These are phyloP conservation scores for Anthonomus grandis DNA, from an alignment of 1,140 invertebrate genomes.

Conservation along the genomic window DNA sequence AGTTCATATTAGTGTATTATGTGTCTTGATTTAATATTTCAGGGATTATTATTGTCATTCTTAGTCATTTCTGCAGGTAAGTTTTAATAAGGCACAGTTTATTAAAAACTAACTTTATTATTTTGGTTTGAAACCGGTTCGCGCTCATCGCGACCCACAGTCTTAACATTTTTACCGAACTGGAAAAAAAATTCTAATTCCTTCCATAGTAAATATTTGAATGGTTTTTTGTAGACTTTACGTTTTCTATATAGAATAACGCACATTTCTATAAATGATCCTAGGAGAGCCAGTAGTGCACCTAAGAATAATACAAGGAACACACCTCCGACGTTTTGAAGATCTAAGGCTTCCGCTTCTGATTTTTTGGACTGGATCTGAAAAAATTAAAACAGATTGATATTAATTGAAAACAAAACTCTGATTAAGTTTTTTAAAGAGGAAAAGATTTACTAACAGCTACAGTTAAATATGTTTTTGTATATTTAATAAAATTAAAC, in stretches of 20 bases:
- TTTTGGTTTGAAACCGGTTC: too few species aligned
- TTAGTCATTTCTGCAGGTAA: too few species aligned
- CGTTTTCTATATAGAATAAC: constrained; percentile 23
- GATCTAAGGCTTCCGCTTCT: constrained; percentile 49
- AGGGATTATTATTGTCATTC: too few species aligned
- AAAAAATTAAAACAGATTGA: constrained; percentile 16
- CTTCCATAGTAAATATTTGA: constrained; percentile 64
- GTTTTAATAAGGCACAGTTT: too few species aligned
- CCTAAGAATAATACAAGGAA: constrained; percentile 64
- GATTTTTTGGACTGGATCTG: constrained; percentile 32
- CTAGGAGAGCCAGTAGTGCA: constrained; percentile 47
- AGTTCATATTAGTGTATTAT: constrained; percentile 13
- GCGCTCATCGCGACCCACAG: background rate
- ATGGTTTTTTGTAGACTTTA: constrained; percentile 56
- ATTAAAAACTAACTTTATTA: too few species aligned
- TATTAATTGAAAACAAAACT: background rate
- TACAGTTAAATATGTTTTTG: too few species aligned
- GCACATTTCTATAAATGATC: constrained; percentile 48
- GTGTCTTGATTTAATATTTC: too few species aligned
- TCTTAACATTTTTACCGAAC: constrained; percentile 37
- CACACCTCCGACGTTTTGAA: constrained; percentile 70
- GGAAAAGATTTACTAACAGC: background rate
- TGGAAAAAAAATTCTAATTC: constrained; percentile 58
- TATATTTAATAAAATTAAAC: too few species aligned
- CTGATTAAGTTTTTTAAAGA: background rate